Evolutionary conservation across 2,888 invertebrate genomes (phyloP), one percentile per base, ranked within the genome.

Genomic region (Heteromyza rotundicornis): DNA sequence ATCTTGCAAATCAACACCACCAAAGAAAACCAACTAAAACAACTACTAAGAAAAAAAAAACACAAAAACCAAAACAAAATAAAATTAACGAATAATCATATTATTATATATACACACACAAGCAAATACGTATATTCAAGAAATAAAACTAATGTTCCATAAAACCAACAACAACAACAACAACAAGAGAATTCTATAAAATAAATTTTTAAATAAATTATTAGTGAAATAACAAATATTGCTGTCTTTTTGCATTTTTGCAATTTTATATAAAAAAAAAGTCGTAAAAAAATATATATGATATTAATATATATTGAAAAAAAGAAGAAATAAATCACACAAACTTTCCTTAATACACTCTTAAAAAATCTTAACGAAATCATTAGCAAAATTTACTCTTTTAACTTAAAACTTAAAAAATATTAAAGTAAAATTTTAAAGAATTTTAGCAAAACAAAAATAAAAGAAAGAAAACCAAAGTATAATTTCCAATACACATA

Each of bases 161-260:
- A 72, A 75, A 74, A 73, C 67, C 64, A 67, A 72, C 68, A 63
- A 59, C 16, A 63, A 68, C 64, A 65, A 63, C 53, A 61, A 72
- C 64, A 70, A 71, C 56, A 65, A 58, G 64, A 63, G 57, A 69
- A 57, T 57, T 64, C 65, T 63, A 65, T 52, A 64, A 62, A 68
- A 61, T 69, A 64, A 69, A 68, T 67, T 69, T 70, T 68, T 67
- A 69, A 68, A 68, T 64, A 69, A 69, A 70, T 66, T 68, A 69
- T 66, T 70, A 70, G 68, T 67, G 69, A 71, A 74, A 65, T 63
- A 65, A 69, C 71, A 72, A 74, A 72, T 74, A 79, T 80, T 80
- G 76, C 80, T 78, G 78, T 77, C 80, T 82, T 81, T 82, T 81
- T 81, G 82, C 82, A 82, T 82, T 82, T 81, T 82, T 82, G 82